Percentiles rank a stretch among this genome's conserved stretches.
These are phyloP conservation scores for Nestor notabilis DNA, from an alignment of 2,113 vertebrate species.

Conservation along the genomic window DNA sequence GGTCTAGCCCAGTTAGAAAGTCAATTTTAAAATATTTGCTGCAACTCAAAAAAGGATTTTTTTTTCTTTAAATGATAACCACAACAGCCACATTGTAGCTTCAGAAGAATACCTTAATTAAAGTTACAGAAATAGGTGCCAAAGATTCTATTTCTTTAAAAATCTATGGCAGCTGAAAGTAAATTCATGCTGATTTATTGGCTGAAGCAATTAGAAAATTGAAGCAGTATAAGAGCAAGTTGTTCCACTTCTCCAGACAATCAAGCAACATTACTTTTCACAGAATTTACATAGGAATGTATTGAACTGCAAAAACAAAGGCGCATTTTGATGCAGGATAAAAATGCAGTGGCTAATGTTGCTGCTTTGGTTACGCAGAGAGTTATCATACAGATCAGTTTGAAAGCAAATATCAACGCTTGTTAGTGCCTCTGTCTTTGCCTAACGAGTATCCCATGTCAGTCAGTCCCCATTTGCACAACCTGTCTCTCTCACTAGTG, in stretches of 20 bases:
- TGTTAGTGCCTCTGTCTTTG: neutral
- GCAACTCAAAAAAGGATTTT: neutral
- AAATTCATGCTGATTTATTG: neutral
- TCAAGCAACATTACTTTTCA: conserved; percentile 19
- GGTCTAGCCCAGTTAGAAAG: neutral
- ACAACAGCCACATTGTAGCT: neutral
- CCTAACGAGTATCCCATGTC: neutral
- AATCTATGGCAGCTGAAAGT: neutral
- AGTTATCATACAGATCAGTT: neutral
- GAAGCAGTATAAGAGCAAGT: neutral
- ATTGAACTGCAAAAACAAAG: conserved; percentile 26
- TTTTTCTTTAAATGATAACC: neutral
- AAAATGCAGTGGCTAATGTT: neutral
- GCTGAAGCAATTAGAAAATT: conserved; percentile 9
- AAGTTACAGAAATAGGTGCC: neutral
- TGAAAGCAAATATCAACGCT: conserved; percentile 47
- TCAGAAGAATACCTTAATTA: neutral
- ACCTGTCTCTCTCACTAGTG: neutral
- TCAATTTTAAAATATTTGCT: neutral
- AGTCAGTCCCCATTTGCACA: neutral
- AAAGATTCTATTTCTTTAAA: neutral
- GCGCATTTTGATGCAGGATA: neutral
- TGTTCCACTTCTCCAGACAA: neutral
- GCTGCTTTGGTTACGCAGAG: neutral
- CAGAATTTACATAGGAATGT: neutral